Conservation (phyloP, 37 sponge, comb jelly and placozoan genomes). For the Petrosia ficiformis region DNA sequence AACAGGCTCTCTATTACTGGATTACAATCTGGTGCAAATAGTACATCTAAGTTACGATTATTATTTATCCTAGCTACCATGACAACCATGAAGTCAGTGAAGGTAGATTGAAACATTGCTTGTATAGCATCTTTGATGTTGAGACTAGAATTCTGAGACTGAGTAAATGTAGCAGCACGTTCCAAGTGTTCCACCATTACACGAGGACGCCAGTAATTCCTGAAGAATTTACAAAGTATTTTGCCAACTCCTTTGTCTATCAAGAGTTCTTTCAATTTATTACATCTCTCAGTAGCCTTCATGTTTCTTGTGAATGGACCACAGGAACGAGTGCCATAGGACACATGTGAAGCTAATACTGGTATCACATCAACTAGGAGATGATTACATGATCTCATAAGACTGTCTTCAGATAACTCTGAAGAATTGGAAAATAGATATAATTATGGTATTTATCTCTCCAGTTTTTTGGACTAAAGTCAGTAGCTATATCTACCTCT, state of each 20-base stretch:
- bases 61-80: conserved; percentile 72
- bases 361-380: conserved; percentile 42
- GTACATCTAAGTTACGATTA: conserved; percentile 54
- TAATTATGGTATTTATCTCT: no score
- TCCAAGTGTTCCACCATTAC: conserved; percentile 72
- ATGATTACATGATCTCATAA: neutral
- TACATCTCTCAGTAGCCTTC: conserved; percentile 33
- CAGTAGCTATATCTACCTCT: no score
- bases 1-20: conserved; percentile 44
- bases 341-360: conserved; percentile 28
- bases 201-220: conserved; percentile 63
- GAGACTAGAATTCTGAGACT: conserved; percentile 60
- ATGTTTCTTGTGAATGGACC: conserved; percentile 39
- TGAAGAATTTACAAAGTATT: conserved; percentile 63
- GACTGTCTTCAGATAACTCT: neutral
- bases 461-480: no score
- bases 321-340: conserved; percentile 20
- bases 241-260: conserved; percentile 45
- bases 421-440: neutral
- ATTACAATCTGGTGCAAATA: conserved; percentile 14
- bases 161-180: conserved; percentile 54
- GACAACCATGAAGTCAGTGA: conserved; percentile 70
- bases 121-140: conserved; percentile 74
- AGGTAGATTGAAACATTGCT: conserved; percentile 53
- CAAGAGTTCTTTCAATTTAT: conserved; percentile 35